These are phyloP conservation scores for Camponotus floridanus DNA, from an alignment of 1,140 invertebrate genomes.

Conservation along the genomic window DNA sequence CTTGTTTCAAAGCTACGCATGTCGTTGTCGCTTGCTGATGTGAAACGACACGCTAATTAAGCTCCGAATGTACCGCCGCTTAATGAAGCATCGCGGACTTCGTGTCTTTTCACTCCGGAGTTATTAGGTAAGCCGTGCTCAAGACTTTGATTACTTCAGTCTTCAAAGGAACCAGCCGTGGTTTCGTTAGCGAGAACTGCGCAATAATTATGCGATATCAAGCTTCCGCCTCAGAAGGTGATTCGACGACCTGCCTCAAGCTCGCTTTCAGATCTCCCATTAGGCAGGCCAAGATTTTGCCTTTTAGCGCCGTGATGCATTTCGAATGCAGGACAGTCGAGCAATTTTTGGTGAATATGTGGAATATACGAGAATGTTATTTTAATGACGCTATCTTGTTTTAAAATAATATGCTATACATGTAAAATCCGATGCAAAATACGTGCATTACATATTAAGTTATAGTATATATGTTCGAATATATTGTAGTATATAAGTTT, in stretches of 20 bases:
- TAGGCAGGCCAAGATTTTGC: conserved; percentile 13
- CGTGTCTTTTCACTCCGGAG: conserved; percentile 75
- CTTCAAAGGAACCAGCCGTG: conserved; percentile 65
- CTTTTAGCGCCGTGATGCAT: conserved; percentile 38
- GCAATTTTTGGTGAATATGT: conserved; percentile 19
- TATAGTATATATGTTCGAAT: too few relatives aligned
- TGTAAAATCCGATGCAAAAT: conserved; percentile 11
- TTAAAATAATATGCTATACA: conserved; percentile 31
- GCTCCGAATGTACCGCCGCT: conserved; percentile 63
- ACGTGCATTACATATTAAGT: background rate
- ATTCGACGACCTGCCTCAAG: conserved; percentile 51
- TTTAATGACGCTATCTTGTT: conserved; percentile 27
- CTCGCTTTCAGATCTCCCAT: conserved; percentile 44
- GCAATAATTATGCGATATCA: conserved; percentile 73
- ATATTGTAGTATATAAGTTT: background rate
- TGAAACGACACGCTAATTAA: conserved; percentile 61
- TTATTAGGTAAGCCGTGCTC: conserved; percentile 72
- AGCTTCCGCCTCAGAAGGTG: conserved; percentile 36
- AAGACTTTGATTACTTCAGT: conserved; percentile 80
- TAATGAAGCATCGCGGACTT: conserved; percentile 75
- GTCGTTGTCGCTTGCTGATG: background rate
- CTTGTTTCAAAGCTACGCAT: conserved; percentile 16
- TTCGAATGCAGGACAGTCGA: conserved; percentile 39
- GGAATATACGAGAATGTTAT: conserved; percentile 38
- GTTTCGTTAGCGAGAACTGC: conserved; percentile 65